Percentiles rank a stretch among this genome's conserved stretches.
phyloP scores from a whole-genome alignment of 1,140 invertebrate species.

The Polypedilum vanderplanki region DNA sequence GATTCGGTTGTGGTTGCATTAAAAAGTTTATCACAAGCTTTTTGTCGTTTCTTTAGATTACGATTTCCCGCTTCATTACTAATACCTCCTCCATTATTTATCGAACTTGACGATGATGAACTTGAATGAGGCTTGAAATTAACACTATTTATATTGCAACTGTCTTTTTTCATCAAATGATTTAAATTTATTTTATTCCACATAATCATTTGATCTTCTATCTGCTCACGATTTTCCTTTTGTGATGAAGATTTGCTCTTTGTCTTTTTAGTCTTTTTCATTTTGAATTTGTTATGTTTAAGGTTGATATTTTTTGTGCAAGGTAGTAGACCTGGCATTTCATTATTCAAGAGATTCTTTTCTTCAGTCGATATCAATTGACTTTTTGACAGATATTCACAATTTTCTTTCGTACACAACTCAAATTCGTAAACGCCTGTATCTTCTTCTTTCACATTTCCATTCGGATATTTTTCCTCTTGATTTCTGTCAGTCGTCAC shows the following conservation, averaged over 20 bases:
- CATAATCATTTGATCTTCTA: background rate
- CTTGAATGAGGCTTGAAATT: conserved; percentile 2
- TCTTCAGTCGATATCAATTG: background rate
- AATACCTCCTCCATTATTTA: background rate
- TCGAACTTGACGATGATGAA: conserved; percentile 7
- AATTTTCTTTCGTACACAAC: conserved; percentile 26
- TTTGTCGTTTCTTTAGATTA: background rate
- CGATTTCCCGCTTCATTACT: background rate
- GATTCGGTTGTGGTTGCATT: background rate
- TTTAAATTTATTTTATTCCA: conserved; percentile 16
- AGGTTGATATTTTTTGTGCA: conserved; percentile 21
- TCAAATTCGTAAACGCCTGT: background rate
- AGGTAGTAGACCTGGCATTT: background rate
- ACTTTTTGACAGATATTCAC: conserved; percentile 16
- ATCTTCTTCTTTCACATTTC: background rate
- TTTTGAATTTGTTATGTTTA: conserved; percentile 5
- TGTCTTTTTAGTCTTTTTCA: background rate
- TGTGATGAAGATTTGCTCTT: background rate
- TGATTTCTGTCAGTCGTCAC: background rate
- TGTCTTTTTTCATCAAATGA: conserved; percentile 24
- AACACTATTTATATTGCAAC: conserved; percentile 24
- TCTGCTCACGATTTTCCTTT: background rate
- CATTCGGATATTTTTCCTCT: background rate
- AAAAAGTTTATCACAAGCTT: background rate
- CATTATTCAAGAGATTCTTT: conserved; percentile 23